These are phyloP conservation scores for Drosophila yooni DNA, from an alignment of 2,888 invertebrate species.

Conservation along the genomic window DNA sequence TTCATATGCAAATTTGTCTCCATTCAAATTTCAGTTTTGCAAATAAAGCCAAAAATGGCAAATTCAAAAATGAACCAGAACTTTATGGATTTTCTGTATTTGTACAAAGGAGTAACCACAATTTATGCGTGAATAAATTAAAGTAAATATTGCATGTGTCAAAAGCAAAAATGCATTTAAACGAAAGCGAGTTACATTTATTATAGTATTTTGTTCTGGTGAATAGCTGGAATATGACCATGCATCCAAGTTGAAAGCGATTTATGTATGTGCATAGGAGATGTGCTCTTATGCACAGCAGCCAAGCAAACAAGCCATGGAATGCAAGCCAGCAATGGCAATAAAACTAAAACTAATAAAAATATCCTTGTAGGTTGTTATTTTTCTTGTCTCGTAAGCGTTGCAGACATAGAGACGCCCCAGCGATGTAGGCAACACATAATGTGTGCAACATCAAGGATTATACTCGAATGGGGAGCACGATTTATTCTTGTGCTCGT, in stretches of 20 bases:
- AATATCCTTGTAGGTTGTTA: slow-evolving; percentile 36
- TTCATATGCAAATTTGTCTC: slow-evolving; percentile 2
- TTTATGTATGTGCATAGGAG: slow-evolving; percentile 41
- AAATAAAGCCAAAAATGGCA: neutral
- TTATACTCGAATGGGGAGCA: neutral
- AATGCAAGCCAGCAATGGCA: slow-evolving; percentile 25
- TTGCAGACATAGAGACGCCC: slow-evolving; percentile 41
- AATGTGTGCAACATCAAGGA: slow-evolving; percentile 20
- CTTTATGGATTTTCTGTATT: slow-evolving; percentile 6
- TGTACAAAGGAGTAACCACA: slow-evolving; percentile 13
- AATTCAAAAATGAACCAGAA: slow-evolving; percentile 40
- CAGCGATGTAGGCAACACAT: slow-evolving; percentile 53
- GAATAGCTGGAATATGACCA: neutral
- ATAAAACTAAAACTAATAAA: slow-evolving; percentile 47
- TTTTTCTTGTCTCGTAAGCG: slow-evolving; percentile 9
- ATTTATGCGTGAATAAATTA: slow-evolving; percentile 52
- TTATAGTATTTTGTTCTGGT: neutral
- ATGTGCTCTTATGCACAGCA: slow-evolving; percentile 33
- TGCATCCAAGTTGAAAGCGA: slow-evolving; percentile 23
- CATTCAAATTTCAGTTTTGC: neutral
- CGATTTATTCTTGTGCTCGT: slow-evolving; percentile 8
- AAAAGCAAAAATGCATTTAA: slow-evolving; percentile 41
- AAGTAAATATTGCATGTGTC: slow-evolving; percentile 51
- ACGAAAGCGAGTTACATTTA: slow-evolving; percentile 20
- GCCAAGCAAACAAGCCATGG: slow-evolving; percentile 9